Evolutionary conservation across 2,888 invertebrate genomes (phyloP).

Genomic region (Luperina nickerlii): DNA sequence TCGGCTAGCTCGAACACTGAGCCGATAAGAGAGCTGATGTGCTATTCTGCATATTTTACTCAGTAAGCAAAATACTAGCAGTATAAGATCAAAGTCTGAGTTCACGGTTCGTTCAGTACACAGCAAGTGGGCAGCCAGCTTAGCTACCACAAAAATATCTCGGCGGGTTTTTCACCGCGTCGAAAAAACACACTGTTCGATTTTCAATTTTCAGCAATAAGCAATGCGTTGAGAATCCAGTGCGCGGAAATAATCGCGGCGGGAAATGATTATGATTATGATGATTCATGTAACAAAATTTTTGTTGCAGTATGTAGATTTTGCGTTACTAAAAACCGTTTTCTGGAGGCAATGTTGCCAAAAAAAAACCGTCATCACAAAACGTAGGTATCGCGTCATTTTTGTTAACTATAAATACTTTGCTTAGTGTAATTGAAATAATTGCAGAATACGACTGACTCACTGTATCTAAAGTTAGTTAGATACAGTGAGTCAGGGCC

Average conservation of each 20-base stretch:
- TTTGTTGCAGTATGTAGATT: too few relatives aligned
- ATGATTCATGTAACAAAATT: too few relatives aligned
- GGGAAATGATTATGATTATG: too few relatives aligned
- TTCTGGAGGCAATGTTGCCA: not conserved
- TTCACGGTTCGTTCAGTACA: too few relatives aligned
- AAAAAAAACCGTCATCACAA: too few relatives aligned
- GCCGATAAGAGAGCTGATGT: constrained; percentile 48
- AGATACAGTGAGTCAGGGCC: constrained; percentile 81
- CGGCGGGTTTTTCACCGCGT: too few relatives aligned
- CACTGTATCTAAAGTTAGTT: not conserved
- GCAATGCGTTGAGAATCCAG: too few relatives aligned
- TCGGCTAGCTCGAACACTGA: constrained; percentile 41
- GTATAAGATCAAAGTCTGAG: not conserved
- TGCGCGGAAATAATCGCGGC: too few relatives aligned
- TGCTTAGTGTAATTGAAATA: constrained; percentile 16
- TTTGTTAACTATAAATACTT: not conserved
- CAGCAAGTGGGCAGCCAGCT: too few relatives aligned
- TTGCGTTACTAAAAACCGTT: not conserved
- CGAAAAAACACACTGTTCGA: too few relatives aligned
- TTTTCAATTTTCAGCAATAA: too few relatives aligned
- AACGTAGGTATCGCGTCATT: not conserved
- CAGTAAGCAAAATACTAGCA: not conserved
- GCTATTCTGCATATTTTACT: constrained; percentile 47
- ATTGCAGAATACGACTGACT: constrained; percentile 69
- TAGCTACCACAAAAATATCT: too few relatives aligned